Evolutionary conservation across 2,797 vertebrate species (phyloP), one percentile per base, ranked within the genome.

Genomic region (Centroberyx gerrardi): DNA sequence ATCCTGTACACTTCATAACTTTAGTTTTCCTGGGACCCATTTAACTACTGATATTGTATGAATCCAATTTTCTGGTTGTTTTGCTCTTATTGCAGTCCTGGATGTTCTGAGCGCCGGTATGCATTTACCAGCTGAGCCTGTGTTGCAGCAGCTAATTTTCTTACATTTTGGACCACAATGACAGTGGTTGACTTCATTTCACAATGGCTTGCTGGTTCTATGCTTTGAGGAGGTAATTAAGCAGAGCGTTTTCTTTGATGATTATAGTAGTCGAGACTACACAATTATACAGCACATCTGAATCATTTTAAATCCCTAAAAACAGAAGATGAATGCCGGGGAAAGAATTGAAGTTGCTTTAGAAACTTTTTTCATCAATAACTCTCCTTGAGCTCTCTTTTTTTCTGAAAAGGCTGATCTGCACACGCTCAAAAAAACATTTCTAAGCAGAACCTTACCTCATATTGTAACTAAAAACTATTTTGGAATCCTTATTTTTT

Each of bases 181-280:
- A 67, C 62, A 66, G 48, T 36, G 22, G 68, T 29, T 67, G 72
- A 65, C 52, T 80, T 73, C n/a, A 72, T 75, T 84, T 84, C 59
- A 77, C 67, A 64, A 33, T 74, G 56, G 33, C 74, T 74, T 80
- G 36, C 64, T 15, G 48, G 33, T 62, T 68, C 4, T 60, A 4
- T 67, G 46, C 52, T 83, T 74, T 80, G 60, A 82, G 58, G 65
- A 61, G 31, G 54, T 86, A 72, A 80, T 84, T 82, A 82, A 76
- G 54, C 42, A 63, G 6, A 5, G 55, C 36, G 27, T 78, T 79
- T 51, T 56, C 63, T 81, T 75, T 77, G 72, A 74, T 83, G 54
- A 76, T 74, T 76, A 18, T 61, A 60, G 64, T 40, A 61, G 74
- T 36, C 53, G 56, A 61, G 52, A 65, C 68, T 49, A 14, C 58